Evolutionary conservation across 2,797 vertebrate genomes (phyloP).

Genomic region (Botia almorhae): DNA sequence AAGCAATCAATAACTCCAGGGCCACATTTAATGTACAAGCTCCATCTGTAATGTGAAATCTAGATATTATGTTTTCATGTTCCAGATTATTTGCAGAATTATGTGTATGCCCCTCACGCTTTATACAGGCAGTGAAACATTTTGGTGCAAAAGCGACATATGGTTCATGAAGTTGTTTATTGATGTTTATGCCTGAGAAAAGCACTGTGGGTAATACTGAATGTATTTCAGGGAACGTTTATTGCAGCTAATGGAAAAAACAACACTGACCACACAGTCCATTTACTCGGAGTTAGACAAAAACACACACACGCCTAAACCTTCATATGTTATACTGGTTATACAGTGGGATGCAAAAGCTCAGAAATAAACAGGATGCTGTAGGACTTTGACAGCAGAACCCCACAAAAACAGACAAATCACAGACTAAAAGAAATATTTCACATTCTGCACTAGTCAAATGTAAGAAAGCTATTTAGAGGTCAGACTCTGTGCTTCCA

Average conservation of each 20-base stretch:
- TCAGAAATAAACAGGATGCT: not conserved
- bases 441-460: too few relatives aligned
- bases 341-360: not conserved
- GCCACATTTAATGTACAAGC: not conserved
- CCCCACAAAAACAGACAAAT: too few relatives aligned
- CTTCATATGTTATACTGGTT: not conserved
- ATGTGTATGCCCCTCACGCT: not conserved
- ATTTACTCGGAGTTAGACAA: conserved; percentile 28
- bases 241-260: conserved; percentile 24
- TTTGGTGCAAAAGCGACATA: not conserved
- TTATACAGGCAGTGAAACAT: not conserved
- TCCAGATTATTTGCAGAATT: not conserved
- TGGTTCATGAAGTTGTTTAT: not conserved
- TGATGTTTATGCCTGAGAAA: not conserved
- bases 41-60: not conserved
- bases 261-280: conserved; percentile 1
- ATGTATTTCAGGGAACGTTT: not conserved
- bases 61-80: not conserved
- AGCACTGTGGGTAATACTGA: not conserved
- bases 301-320: conserved; percentile 23
- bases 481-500: too few relatives aligned
- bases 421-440: too few relatives aligned
- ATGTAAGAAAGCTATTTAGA: too few relatives aligned
- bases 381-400: too few relatives aligned
- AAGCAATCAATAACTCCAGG: not conserved